Conservation (phyloP, 2,888 invertebrate genomes). For the Bellardia pandia region DNA sequence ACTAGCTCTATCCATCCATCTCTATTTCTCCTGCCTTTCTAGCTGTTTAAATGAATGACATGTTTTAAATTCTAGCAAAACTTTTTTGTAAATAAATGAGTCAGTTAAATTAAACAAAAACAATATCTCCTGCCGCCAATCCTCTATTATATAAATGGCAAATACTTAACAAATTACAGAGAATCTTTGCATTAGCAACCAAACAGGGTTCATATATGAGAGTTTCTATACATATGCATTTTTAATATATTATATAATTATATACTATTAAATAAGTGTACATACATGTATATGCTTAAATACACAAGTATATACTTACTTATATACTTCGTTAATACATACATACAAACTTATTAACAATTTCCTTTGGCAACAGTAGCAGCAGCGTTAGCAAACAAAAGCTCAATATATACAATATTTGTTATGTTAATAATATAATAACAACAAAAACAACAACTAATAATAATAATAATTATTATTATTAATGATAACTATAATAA, state of each 20-base stretch:
- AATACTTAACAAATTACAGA: slow-evolving; percentile 35
- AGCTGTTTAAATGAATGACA: not conserved
- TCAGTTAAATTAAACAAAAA: slow-evolving; percentile 10
- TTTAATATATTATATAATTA: slow-evolving; percentile 43
- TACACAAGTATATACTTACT: no score
- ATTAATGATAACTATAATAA: not conserved
- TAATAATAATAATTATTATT: not conserved
- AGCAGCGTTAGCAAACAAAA: not conserved
- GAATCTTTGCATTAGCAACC: slow-evolving; percentile 31
- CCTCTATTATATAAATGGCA: not conserved
- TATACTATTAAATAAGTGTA: slow-evolving; percentile 15
- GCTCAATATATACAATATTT: not conserved
- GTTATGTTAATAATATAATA: not conserved
- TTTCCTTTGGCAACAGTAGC: slow-evolving; percentile 28
- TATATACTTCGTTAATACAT: not conserved
- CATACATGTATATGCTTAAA: not conserved
- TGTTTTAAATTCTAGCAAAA: not conserved
- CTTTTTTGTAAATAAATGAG: slow-evolving; percentile 6
- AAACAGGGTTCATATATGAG: not conserved
- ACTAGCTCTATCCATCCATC: no score
- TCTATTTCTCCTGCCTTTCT: not conserved
- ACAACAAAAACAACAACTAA: not conserved
- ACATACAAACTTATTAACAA: slow-evolving; percentile 39
- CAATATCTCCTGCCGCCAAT: slow-evolving; percentile 25
- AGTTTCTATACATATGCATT: slow-evolving; percentile 13